These are phyloP conservation scores for Trypoxylon attenuatum DNA, from an alignment of 2,888 invertebrate species.

Conservation along the genomic window DNA sequence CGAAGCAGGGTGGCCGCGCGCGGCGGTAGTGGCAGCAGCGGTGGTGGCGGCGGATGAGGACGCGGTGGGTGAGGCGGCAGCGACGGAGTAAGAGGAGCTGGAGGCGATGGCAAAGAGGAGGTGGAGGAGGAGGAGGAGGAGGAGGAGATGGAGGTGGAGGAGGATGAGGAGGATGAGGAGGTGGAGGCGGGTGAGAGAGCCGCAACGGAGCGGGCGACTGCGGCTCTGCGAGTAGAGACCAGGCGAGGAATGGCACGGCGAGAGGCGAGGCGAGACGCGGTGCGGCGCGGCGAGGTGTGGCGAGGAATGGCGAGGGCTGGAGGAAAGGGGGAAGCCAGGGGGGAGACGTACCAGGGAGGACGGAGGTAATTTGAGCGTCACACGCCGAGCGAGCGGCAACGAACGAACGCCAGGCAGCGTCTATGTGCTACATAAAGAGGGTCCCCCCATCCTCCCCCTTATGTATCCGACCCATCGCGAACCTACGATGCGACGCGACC, in stretches of 20 bases:
- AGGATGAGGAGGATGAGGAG: conserved; percentile 33
- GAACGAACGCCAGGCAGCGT: conserved; percentile 68
- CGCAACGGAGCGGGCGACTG: conserved; percentile 52
- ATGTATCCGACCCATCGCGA: conserved; percentile 72
- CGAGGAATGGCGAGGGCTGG: conserved; percentile 44
- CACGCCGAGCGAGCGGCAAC: conserved; percentile 72
- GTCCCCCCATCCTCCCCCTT: conserved; percentile 62
- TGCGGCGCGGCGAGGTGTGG: conserved; percentile 30
- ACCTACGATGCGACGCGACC: conserved; percentile 65
- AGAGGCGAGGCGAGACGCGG: conserved; percentile 33
- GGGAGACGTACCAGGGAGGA: conserved; percentile 57
- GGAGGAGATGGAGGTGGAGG: conserved; percentile 12
- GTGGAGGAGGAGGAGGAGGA: conserved; percentile 8
- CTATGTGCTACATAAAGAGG: conserved; percentile 73
- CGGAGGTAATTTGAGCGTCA: conserved; percentile 74
- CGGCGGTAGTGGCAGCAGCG: conserved; percentile 7
- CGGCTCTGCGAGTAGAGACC: conserved; percentile 42
- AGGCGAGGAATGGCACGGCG: conserved; percentile 29
- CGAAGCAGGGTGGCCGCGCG: conserved; percentile 33
- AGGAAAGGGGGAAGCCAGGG: conserved; percentile 44
- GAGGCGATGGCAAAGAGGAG: conserved; percentile 19
- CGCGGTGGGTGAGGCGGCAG: background rate
- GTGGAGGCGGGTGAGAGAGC: no score
- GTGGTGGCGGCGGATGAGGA: conserved; percentile 16
- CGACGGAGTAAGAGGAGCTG: conserved; percentile 3